Conservation (phyloP, 2,888 invertebrate species). For the Patella ulyssiponensis region DNA sequence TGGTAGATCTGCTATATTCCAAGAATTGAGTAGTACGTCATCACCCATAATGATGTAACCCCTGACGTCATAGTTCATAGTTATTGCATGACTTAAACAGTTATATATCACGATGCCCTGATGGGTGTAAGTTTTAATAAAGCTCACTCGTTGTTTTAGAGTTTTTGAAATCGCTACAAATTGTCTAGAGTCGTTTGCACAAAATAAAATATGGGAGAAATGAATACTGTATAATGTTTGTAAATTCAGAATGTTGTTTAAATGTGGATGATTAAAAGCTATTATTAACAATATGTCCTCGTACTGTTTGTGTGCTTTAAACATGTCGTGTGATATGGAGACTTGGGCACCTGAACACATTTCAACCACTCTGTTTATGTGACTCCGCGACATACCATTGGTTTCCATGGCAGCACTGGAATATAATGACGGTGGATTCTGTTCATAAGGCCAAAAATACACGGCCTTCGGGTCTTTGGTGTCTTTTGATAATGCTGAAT, state of each 20-base stretch:
- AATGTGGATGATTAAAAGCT: not conserved
- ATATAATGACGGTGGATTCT: not conserved
- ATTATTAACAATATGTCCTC: slow-evolving; percentile 8
- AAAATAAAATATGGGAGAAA: slow-evolving; percentile 8
- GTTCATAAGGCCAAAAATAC: not conserved
- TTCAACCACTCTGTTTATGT: not conserved
- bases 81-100: slow-evolving; percentile 34
- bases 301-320: not conserved
- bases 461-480: not conserved
- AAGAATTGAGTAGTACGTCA: slow-evolving; percentile 26
- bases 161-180: not conserved
- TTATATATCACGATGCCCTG: not conserved
- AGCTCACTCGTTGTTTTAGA: not conserved
- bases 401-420: not conserved
- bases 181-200: not conserved
- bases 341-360: no score
- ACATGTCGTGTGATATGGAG: not conserved
- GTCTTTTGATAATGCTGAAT: not conserved
- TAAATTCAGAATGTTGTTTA: not conserved
- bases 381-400: not conserved
- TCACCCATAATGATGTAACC: slow-evolving; percentile 40
- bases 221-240: not conserved
- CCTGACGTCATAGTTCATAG: slow-evolving; percentile 38
- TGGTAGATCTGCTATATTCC: slow-evolving; percentile 10
- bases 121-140: slow-evolving; percentile 8